These are phyloP conservation scores for Corythornis vintsioides DNA, from an alignment of 2,113 vertebrate species.

Conservation along the genomic window DNA sequence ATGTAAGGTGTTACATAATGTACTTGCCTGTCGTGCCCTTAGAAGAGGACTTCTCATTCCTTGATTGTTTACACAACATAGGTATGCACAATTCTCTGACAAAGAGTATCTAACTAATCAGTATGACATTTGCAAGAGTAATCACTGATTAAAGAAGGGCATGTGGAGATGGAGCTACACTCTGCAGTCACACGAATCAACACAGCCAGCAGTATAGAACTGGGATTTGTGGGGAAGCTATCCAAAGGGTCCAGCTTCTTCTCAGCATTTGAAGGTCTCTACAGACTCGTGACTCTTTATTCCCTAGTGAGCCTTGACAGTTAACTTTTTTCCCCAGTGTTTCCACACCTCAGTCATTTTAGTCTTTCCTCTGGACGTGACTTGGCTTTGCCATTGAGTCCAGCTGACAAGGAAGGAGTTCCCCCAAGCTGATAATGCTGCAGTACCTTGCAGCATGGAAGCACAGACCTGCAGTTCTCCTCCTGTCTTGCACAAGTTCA, in stretches of 20 bases:
- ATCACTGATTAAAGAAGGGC: conserved; percentile 37
- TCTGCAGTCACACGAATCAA: not conserved
- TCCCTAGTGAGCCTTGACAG: not conserved
- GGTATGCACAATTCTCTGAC: conserved; percentile 36
- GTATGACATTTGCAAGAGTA: conserved; percentile 32
- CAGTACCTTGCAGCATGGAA: not conserved
- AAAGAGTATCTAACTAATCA: conserved; percentile 36
- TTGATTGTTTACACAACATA: conserved; percentile 47
- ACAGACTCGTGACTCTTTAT: not conserved
- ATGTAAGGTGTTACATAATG: not conserved
- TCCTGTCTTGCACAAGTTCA: not conserved
- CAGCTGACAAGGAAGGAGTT: not conserved
- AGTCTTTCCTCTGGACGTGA: not conserved
- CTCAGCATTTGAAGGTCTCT: not conserved
- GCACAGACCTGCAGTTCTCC: not conserved
- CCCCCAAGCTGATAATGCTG: not conserved
- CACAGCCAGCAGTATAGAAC: not conserved
- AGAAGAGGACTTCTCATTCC: conserved; percentile 28
- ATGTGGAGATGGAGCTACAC: not conserved
- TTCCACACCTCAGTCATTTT: not conserved
- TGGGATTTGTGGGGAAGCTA: not conserved
- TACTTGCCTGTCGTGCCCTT: conserved; percentile 19
- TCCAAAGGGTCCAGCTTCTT: not conserved
- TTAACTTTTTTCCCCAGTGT: not conserved
- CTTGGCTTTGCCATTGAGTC: not conserved